Evolutionary conservation across 1,140 invertebrate species (phyloP), one percentile per base, ranked within the genome.

Genomic region (Ceratitis capitata): DNA sequence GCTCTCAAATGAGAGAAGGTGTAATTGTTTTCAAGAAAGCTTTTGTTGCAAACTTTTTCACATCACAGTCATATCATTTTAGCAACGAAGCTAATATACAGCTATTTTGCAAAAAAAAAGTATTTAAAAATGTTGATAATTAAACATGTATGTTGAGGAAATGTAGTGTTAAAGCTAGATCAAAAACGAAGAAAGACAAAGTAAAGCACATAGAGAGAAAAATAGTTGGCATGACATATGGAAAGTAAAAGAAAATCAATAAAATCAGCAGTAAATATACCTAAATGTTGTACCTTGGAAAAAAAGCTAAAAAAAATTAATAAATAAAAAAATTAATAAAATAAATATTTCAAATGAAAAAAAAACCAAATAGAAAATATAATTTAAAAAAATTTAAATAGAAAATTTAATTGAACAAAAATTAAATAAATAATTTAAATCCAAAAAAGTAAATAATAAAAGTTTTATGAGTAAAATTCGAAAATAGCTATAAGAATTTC

Each of bases 11-110:
- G 61, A 39, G 14, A 19, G 61, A 29, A 69, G 12, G 5, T 39
- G 69, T 47, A 78, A 35, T 78, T 78, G 69, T 45, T 45, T 47
- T 14, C 69, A 6, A 9, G 6, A 39, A 78, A 74, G 10, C 9
- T 78, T 78, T 23, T 23, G 35, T 78, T 78, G 69, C 64, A 74
- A 74, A 23, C 16, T 23, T 45, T 78, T 83, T 51, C 29, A 83
- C 49, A 83, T 83, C 82, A 83, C 82, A 83, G 53, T 83, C 82
- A 83, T 83, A 83, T 83, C 82, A 83, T 83, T 83, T 83, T 83
- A 83, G 49, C 49, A 35, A 83, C n/a, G 35, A 29, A 83, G 14
- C 14, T 23, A 83, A 53, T 51, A 83, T 51, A 32, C 12, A 83
- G 26, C 26, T 83, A 83, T 78, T 45, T 78, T 47, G 69, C 42